Percentiles rank a stretch among this genome's conserved stretches.
These are phyloP conservation scores for Mesorhabditis spiculigera DNA, from an alignment of 2,888 invertebrate genomes.

Conservation along the genomic window DNA sequence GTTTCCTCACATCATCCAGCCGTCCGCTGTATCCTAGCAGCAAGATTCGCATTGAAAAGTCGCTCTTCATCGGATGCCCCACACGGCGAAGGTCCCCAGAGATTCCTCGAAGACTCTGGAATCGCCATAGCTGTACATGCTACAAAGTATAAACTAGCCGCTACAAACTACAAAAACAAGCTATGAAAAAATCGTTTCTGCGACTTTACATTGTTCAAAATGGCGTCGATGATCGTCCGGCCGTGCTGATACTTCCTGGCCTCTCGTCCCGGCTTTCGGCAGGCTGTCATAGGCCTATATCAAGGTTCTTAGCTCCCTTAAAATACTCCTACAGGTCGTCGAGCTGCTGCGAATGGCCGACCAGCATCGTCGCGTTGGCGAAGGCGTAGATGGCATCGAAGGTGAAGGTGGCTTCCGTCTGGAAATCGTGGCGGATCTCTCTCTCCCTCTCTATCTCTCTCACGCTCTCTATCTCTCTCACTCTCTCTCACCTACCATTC, in stretches of 20 bases:
- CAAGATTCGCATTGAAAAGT: conserved; percentile 54
- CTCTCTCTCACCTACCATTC: conserved; percentile 18
- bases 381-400: conserved; percentile 44
- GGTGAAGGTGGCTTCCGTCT: conserved; percentile 44
- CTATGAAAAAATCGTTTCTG: too few relatives aligned
- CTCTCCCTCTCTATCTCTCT: too few relatives aligned
- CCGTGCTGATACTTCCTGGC: conserved; percentile 48
- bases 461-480: too few relatives aligned
- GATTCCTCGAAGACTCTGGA: conserved; percentile 28
- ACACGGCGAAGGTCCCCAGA: conserved; percentile 38
- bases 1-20: conserved; percentile 47
- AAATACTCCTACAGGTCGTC: neutral
- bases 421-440: neutral
- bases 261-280: conserved; percentile 37
- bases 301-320: neutral
- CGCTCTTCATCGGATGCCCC: conserved; percentile 30
- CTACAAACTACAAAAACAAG: neutral
- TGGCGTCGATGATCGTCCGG: conserved; percentile 27
- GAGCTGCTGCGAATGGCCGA: neutral
- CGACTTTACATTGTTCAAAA: conserved; percentile 23
- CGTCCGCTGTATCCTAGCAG: conserved; percentile 54
- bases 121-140: neutral
- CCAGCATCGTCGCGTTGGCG: conserved; percentile 24
- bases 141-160: neutral
- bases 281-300: conserved; percentile 31